Conservation (phyloP, 1,140 invertebrate genomes). For the Drosophila auraria region DNA sequence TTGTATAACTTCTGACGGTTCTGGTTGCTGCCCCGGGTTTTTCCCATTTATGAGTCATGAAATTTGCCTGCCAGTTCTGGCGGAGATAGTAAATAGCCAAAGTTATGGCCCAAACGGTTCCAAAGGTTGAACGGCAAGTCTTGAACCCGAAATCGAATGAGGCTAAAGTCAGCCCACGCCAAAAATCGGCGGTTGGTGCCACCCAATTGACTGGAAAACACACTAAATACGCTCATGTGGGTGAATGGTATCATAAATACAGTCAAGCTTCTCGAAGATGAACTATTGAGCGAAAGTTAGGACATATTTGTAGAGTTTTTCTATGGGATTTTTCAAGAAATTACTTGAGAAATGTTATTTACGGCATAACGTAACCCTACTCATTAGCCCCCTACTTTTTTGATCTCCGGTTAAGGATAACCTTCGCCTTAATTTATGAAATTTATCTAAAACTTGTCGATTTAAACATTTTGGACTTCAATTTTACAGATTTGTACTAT, state of each 20-base stretch:
- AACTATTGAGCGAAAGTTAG: not conserved
- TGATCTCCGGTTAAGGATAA: not conserved
- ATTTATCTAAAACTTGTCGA: no score
- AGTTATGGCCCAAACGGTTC: slow-evolving; percentile 25
- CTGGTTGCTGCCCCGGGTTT: slow-evolving; percentile 44
- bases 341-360: not conserved
- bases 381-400: not conserved
- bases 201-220: slow-evolving; percentile 62
- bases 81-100: slow-evolving; percentile 21
- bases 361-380: no score
- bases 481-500: no score
- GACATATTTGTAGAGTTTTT: not conserved
- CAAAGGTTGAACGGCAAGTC: slow-evolving; percentile 34
- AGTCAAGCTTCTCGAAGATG: not conserved
- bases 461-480: no score
- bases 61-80: slow-evolving; percentile 54
- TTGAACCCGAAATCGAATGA: slow-evolving; percentile 39
- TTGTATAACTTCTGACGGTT: slow-evolving; percentile 28
- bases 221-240: slow-evolving; percentile 42
- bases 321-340: not conserved
- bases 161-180: slow-evolving; percentile 49
- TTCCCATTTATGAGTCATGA: slow-evolving; percentile 74
- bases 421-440: no score
- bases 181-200: slow-evolving; percentile 33
- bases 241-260: slow-evolving; percentile 17